A percentile compares a stretch with the other conserved stretches of the same genome.
Evolutionary conservation across 1,140 invertebrate genomes (phyloP).

Genomic region (Eumeta japonica): DNA sequence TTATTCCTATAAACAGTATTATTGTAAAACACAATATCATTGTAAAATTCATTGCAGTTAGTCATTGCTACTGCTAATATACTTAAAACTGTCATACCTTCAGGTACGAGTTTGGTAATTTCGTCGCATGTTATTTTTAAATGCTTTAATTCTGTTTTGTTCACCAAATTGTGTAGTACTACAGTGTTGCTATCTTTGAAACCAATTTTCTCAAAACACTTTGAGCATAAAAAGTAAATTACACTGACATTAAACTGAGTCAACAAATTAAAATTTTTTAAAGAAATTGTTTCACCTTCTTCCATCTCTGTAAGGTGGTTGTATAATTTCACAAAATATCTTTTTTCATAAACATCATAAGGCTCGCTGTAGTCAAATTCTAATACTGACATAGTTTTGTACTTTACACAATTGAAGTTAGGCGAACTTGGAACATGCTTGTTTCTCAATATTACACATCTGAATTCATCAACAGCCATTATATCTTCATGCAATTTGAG

Average conservation of each 20-base stretch:
- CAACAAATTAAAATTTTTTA: constrained; percentile 39
- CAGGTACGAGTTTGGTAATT: no score
- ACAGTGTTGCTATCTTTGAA: constrained; percentile 33
- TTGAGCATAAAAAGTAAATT: constrained; percentile 36
- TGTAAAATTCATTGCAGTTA: constrained; percentile 40
- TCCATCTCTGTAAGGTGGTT: constrained; percentile 25
- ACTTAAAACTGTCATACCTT: constrained; percentile 27
- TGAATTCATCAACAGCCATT: constrained; percentile 37
- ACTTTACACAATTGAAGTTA: constrained; percentile 19
- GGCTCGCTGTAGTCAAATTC: constrained; percentile 27
- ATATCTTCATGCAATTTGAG: constrained; percentile 49
- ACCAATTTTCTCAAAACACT: constrained; percentile 41
- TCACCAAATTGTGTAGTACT: constrained; percentile 29
- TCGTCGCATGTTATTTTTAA: constrained; percentile 28
- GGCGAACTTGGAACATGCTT: no score
- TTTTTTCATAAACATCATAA: constrained; percentile 40
- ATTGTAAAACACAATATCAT: constrained; percentile 44
- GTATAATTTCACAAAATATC: constrained; percentile 31
- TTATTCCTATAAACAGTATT: constrained; percentile 48
- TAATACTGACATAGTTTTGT: constrained; percentile 25
- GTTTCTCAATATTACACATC: constrained; percentile 21
- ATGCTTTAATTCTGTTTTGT: constrained; percentile 24
- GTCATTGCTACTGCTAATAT: constrained; percentile 34
- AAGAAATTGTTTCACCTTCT: constrained; percentile 26
- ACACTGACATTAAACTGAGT: constrained; percentile 51